A percentile compares a stretch with the other conserved stretches of the same genome.
These are phyloP conservation scores for Percopsis transmontana DNA, from an alignment of 2,113 vertebrate genomes.

Conservation along the genomic window DNA sequence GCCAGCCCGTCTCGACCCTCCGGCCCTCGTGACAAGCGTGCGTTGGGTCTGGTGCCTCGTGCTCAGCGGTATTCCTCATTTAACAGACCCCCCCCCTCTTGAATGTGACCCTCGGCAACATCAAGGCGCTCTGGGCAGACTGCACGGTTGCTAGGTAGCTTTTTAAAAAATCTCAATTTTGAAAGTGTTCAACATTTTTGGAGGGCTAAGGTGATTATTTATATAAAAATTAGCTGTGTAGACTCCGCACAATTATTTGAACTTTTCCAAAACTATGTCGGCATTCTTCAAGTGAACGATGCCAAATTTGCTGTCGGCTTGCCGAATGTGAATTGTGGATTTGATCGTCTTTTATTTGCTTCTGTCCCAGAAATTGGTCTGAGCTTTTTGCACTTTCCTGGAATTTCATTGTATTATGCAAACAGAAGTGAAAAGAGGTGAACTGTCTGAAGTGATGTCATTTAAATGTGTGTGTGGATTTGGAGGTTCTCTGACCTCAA, in stretches of 20 bases:
- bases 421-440: background rate
- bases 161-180: too few relatives aligned
- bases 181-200: too few relatives aligned
- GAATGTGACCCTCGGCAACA: background rate
- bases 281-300: too few relatives aligned
- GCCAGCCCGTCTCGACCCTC: background rate
- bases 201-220: background rate
- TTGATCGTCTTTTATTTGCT: too few relatives aligned
- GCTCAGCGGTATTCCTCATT: background rate
- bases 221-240: background rate
- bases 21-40: background rate
- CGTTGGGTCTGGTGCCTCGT: background rate
- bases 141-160: background rate
- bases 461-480: constrained; percentile 17
- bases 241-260: background rate
- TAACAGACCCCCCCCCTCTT: background rate
- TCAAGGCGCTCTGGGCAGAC: background rate
- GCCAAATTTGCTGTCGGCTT: too few relatives aligned
- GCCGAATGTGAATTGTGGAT: too few relatives aligned
- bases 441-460: constrained; percentile 22
- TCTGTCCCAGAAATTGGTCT: too few relatives aligned
- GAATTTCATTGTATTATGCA: constrained; percentile 1
- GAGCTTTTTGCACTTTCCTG: background rate
- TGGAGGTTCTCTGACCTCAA: background rate
- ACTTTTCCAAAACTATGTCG: too few relatives aligned